Conservation (phyloP, 2,797 vertebrate species). For the Chlorospingus flavigularis region DNA sequence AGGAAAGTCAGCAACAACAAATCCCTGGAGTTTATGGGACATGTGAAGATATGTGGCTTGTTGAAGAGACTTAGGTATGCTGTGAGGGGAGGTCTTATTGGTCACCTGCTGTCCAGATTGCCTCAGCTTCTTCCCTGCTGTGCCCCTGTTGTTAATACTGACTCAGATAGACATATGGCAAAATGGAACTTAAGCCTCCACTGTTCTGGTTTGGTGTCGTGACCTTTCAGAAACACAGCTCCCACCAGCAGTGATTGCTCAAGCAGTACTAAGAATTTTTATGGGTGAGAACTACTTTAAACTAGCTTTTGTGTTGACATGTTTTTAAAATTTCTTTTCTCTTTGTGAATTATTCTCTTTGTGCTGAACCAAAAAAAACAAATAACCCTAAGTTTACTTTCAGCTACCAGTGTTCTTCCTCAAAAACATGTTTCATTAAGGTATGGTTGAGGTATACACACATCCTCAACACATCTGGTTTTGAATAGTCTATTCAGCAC, state of each 20-base stretch:
- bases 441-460: not conserved
- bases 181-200: not conserved
- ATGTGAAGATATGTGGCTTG: not conserved
- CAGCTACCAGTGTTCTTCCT: not conserved
- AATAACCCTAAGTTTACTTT: not conserved
- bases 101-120: not conserved
- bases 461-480: not conserved
- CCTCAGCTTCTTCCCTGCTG: not conserved
- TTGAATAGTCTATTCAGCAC: not conserved
- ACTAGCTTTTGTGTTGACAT: not conserved
- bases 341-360: not conserved
- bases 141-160: not conserved
- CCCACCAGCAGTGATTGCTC: not conserved
- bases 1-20: not conserved
- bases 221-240: not conserved
- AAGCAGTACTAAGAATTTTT: not conserved
- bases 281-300: not conserved
- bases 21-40: not conserved
- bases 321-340: not conserved
- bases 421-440: not conserved
- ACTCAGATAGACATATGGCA: rapidly evolving
- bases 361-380: not conserved
- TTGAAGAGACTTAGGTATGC: not conserved
- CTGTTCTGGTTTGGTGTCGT: not conserved
- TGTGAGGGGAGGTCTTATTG: rapidly evolving